Percentiles rank a stretch among this genome's conserved stretches.
Conservation (phyloP, 2,113 vertebrate species). For the Cisticola juncidis region DNA sequence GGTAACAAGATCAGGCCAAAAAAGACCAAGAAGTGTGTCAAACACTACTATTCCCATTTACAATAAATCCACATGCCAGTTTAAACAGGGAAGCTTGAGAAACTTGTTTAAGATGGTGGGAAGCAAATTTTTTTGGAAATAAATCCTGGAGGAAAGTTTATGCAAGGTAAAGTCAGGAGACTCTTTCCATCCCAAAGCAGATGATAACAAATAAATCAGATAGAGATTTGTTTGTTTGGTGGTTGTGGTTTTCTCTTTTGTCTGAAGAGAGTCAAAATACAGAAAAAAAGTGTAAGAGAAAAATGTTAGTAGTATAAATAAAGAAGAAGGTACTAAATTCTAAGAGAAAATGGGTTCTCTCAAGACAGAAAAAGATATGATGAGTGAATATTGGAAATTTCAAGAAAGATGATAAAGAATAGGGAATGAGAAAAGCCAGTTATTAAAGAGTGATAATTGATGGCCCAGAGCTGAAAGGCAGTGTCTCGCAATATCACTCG, state of each 20-base stretch:
- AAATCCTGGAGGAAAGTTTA: background rate
- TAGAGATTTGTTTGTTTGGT: background rate
- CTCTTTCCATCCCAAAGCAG: background rate
- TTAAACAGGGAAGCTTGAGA: background rate
- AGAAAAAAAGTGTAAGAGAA: background rate
- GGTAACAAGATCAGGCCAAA: background rate
- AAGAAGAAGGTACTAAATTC: background rate
- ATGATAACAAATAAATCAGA: background rate
- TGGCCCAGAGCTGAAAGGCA: background rate
- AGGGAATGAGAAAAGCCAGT: background rate
- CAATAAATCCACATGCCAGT: background rate
- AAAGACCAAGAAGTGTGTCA: background rate
- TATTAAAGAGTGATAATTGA: conserved; percentile 12
- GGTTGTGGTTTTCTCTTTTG: background rate
- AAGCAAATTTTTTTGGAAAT: background rate
- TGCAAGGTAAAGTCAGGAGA: background rate
- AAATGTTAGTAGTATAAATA: background rate
- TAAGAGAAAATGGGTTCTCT: background rate
- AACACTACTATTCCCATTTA: background rate
- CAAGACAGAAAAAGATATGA: background rate
- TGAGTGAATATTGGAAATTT: background rate
- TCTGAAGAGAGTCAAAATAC: background rate
- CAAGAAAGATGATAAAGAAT: background rate
- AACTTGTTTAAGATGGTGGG: background rate
- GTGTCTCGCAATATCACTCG: background rate